phyloP scores from a whole-genome alignment of 2,888 invertebrate species.

The Acleris laterana region DNA sequence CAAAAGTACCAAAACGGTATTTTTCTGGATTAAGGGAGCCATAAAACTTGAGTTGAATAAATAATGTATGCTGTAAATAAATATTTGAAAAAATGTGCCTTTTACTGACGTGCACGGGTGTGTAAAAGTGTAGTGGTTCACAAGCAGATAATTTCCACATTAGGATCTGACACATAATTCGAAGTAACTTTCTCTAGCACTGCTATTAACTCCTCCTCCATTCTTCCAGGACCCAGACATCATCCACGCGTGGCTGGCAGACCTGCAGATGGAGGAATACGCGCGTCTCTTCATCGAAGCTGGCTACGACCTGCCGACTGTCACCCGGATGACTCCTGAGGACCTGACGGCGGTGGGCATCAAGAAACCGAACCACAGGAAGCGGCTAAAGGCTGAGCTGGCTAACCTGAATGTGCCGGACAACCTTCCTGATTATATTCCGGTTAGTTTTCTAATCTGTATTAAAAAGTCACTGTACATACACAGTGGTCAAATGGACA shows the following conservation, averaged over 20 bases:
- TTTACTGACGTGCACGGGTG: no score
- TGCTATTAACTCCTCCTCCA: not conserved
- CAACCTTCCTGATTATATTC: constrained; percentile 97
- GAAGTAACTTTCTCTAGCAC: not conserved
- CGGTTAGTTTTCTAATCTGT: constrained; percentile 84
- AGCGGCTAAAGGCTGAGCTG: constrained; percentile 97
- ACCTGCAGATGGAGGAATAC: constrained; percentile 97
- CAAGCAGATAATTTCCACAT: no score
- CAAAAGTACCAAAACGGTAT: no score
- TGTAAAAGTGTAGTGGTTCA: no score
- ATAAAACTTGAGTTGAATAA: no score
- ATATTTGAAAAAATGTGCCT: no score
- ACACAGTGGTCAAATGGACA: no score
- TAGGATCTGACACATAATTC: no score
- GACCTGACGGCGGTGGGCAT: constrained; percentile 95
- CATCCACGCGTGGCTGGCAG: constrained; percentile 96
- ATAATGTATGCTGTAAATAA: no score
- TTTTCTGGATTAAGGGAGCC: no score
- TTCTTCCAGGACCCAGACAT: constrained; percentile 93
- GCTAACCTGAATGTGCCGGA: constrained; percentile 96
- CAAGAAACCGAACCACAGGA: constrained; percentile 98
- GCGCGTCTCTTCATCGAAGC: constrained; percentile 96
- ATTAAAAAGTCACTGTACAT: no score
- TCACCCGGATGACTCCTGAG: constrained; percentile 99
- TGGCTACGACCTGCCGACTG: constrained; percentile 98